Evolutionary conservation across 2,888 invertebrate species (phyloP).

Genomic region (Anorthoa munda): DNA sequence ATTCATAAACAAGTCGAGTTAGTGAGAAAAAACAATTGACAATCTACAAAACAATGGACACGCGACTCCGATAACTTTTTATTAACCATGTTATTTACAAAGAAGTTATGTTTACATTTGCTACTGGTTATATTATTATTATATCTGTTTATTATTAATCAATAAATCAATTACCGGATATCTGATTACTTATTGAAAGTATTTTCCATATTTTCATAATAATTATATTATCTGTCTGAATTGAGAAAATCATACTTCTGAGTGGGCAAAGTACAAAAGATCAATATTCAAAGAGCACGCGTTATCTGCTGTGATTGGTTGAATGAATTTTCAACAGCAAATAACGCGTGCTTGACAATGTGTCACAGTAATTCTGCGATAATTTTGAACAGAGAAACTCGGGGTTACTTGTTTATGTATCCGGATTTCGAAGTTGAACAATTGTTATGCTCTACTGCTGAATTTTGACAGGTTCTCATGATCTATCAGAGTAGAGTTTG

Average conservation of each 20-base stretch:
- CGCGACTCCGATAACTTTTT: constrained; percentile 27
- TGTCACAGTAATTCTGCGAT: no score
- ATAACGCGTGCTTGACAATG: no score
- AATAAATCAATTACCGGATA: constrained; percentile 5
- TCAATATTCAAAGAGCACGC: background rate
- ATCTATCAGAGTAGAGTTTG: background rate
- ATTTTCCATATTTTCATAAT: background rate
- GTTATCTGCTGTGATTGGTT: no score
- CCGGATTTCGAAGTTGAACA: background rate
- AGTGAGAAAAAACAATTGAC: constrained; percentile 24
- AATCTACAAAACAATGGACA: constrained; percentile 46
- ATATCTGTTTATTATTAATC: background rate
- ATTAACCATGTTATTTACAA: constrained; percentile 14
- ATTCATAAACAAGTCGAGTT: background rate
- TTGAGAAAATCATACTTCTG: background rate
- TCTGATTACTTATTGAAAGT: background rate
- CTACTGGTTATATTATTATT: background rate
- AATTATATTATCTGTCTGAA: background rate
- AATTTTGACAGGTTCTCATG: background rate
- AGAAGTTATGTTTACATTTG: constrained; percentile 18
- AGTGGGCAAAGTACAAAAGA: background rate
- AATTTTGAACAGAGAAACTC: no score
- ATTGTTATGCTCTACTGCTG: background rate
- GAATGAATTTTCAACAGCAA: no score
- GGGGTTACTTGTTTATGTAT: background rate